These are phyloP conservation scores for Dipodomys ordii DNA, from an alignment of 2,113 vertebrate species.

Conservation along the genomic window DNA sequence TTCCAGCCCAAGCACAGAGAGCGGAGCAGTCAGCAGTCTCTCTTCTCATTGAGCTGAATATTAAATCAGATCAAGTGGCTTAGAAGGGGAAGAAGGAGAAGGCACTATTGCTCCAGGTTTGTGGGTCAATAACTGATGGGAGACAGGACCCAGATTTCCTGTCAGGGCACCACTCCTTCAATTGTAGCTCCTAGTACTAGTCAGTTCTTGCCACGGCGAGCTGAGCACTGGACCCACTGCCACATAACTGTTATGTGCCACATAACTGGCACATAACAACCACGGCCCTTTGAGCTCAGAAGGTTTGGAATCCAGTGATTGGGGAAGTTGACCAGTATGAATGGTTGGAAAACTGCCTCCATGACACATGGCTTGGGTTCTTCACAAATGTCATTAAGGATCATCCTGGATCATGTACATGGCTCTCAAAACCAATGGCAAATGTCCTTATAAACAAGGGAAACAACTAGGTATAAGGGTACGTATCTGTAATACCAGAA, in stretches of 20 bases:
- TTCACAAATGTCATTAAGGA: not conserved
- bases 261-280: not conserved
- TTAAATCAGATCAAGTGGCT: not conserved
- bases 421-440: not conserved
- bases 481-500: no score
- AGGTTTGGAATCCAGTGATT: not conserved
- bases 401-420: not conserved
- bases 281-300: not conserved
- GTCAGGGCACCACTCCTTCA: not conserved
- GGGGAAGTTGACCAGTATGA: not conserved
- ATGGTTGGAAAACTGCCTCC: not conserved
- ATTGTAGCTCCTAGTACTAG: not conserved
- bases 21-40: not conserved
- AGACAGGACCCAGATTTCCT: not conserved
- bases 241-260: no score
- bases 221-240: not conserved
- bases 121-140: not conserved
- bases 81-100: not conserved
- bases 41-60: not conserved
- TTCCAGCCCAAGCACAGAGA: not conserved
- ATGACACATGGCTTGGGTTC: not conserved
- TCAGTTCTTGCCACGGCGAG: not conserved
- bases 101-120: not conserved
- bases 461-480: no score
- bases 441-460: not conserved